Conservation (phyloP, 2,888 invertebrate genomes). For the Electrophaes corylata region DNA sequence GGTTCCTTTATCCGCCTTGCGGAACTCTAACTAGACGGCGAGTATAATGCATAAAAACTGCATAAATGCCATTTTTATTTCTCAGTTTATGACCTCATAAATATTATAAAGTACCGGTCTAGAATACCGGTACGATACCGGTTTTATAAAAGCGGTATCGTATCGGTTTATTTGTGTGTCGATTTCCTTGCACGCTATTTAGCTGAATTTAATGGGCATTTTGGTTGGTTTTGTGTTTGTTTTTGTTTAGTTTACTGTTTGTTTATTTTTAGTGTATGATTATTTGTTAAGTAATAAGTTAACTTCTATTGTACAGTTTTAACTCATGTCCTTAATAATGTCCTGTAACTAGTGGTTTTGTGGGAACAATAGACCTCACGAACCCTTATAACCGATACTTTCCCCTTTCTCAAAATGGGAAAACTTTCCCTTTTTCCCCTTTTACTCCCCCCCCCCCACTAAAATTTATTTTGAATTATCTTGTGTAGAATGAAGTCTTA, state of each 20-base stretch:
- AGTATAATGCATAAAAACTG: constrained; percentile 54
- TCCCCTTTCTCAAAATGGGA: too few species aligned
- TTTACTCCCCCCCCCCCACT: too few species aligned
- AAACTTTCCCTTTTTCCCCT: too few species aligned
- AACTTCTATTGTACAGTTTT: too few species aligned
- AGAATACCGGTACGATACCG: constrained; percentile 31
- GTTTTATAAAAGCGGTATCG: constrained; percentile 17
- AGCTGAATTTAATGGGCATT: constrained; percentile 7
- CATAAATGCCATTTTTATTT: constrained; percentile 54
- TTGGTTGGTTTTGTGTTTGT: background rate
- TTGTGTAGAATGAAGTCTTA: too few species aligned
- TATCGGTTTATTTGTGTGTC: constrained; percentile 23
- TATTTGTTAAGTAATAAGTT: too few species aligned
- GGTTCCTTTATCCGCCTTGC: constrained; percentile 20
- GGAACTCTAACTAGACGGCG: constrained; percentile 31
- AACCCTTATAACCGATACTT: too few species aligned
- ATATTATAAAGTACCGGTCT: constrained; percentile 45
- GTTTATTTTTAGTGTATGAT: too few species aligned
- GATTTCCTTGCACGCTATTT: constrained; percentile 9
- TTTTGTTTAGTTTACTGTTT: background rate
- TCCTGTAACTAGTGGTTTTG: too few species aligned
- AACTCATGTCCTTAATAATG: too few species aligned
- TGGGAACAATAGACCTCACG: too few species aligned
- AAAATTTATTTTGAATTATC: too few species aligned
- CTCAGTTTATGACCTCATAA: constrained; percentile 53